phyloP scores from a whole-genome alignment of 2,113 vertebrate species.

The Irena cyanogastra region DNA sequence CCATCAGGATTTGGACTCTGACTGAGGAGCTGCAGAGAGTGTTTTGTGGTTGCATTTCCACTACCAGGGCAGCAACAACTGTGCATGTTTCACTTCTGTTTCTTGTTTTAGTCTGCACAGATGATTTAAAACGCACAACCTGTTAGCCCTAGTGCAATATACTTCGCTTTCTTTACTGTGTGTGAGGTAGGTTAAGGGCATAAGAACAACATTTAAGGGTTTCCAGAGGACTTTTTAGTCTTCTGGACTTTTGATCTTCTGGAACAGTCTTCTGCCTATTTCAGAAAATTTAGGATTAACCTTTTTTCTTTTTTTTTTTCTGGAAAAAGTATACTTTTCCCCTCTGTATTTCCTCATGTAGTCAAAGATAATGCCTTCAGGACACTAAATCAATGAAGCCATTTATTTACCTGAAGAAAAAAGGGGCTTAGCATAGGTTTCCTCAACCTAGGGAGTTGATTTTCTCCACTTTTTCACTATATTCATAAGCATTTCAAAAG shows the following conservation, averaged over 20 bases:
- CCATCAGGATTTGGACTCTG: rapidly evolving
- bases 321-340: neutral
- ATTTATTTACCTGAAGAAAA: neutral
- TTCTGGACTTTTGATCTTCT: neutral
- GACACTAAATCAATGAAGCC: neutral
- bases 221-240: neutral
- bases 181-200: neutral
- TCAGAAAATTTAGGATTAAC: neutral
- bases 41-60: neutral
- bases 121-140: neutral
- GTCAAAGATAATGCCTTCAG: neutral
- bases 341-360: neutral
- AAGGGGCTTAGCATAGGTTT: neutral
- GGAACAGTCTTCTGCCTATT: neutral
- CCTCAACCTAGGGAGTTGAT: neutral
- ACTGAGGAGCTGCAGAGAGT: neutral
- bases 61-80: neutral
- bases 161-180: neutral
- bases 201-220: neutral
- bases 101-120: neutral
- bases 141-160: neutral
- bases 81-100: neutral
- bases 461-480: neutral
- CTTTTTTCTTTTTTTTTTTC: neutral
- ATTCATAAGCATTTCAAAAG: neutral